Conservation (phyloP, 2,113 vertebrate species). For the Nansenia antarctica region DNA sequence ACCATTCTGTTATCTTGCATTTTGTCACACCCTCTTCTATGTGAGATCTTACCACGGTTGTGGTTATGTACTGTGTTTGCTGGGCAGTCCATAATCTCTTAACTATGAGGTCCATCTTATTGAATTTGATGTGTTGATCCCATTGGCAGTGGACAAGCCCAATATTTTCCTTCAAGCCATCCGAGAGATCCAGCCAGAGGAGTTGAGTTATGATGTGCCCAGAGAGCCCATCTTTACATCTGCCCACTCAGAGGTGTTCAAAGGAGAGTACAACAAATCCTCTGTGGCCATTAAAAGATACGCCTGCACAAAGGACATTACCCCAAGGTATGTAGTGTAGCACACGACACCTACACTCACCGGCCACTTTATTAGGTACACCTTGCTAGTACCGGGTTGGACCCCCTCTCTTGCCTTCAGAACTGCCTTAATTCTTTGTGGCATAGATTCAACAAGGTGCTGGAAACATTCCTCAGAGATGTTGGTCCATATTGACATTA, state of each 20-base stretch:
- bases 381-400: no score
- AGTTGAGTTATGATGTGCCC: conserved; percentile 59
- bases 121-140: conserved; percentile 11
- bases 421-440: no score
- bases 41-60: no score
- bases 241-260: conserved; percentile 66
- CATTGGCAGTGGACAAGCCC: conserved; percentile 42
- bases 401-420: no score
- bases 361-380: no score
- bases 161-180: conserved; percentile 57
- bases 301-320: conserved; percentile 54
- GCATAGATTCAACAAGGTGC: neutral
- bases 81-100: no score
- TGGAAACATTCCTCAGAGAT: no score
- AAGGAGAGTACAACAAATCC: conserved; percentile 79
- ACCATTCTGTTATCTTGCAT: no score
- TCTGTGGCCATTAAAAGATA: conserved; percentile 87
- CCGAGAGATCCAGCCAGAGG: conserved; percentile 74
- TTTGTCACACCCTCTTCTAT: no score
- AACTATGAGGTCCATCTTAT: neutral
- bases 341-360: no score
- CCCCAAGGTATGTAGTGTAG: conserved; percentile 71
- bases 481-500: no score
- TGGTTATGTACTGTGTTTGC: no score
- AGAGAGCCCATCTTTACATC: conserved; percentile 60